Evolutionary conservation across 2,113 vertebrate genomes (phyloP), one percentile per base, ranked within the genome.

Genomic region (Halcyon senegalensis): DNA sequence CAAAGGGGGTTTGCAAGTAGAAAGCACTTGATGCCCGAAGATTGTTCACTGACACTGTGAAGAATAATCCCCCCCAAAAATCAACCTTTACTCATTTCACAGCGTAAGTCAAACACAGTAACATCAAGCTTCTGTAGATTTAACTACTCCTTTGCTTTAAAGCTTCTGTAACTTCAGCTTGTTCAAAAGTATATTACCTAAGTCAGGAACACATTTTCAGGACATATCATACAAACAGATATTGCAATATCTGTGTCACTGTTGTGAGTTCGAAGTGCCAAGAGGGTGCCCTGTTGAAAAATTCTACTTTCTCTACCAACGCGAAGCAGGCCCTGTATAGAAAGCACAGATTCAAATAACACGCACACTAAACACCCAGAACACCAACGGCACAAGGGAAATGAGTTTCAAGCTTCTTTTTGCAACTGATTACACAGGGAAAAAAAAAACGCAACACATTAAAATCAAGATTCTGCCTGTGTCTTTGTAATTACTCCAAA

Each of bases 361-460:
- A 78, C 4, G 1, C 1, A 1, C 16, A 35, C 28, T 43, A 56
- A 78, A 51, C 15, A 18, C 0, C 1, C 8, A 25, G 7, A 67
- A 76, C 1, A 31, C 4, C 24, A 58, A 62, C 0, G 3, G 4
- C 7, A 46, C 7, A 2, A 67, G 24, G 16, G 7, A 60, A 76
- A 33, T 5, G 14, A 68, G 44, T 44, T 75, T 67, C 18, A 37
- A 67, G 28, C 14, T 15, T 19, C 5, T 62, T 67, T 27, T 23
- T 27, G 8, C 75, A 48, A 62, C 43, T 20, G 10, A 30, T 67
- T 16, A 48, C 28, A 35, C 5, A 2, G 50, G 7, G 2, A 11
- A 37, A 23, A 17, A 35, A 9, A 8, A 12, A 39, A 33, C 2
- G 10, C 9, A 53, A 24, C 43, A 51, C 3, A 1, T 1, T 48